Evolutionary conservation across 2,797 vertebrate genomes (phyloP), one percentile per base, ranked within the genome.

Genomic region (Hypotaenidia okinawae): DNA sequence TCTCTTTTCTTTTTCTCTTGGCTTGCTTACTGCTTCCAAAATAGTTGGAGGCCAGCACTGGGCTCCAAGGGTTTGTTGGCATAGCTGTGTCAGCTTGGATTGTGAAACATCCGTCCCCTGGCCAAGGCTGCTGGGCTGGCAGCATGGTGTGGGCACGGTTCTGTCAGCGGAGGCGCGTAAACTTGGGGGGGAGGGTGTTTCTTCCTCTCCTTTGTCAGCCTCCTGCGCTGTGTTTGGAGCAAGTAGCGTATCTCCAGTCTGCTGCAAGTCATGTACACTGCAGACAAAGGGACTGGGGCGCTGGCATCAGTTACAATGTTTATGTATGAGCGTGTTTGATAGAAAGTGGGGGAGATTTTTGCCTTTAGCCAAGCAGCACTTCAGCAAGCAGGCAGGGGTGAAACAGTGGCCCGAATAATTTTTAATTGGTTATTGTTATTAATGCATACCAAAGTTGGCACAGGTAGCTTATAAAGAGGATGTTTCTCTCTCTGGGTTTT

Each of bases 81-180:
- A 74, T 75, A 81, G 73, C 58, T 70, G 3, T 64, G 61, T 64
- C 63, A 58, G 54, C n/a, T 89, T 72, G 84, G 84, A 87, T 73
- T 87, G 88, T 77, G 67, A 79, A 25, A 79, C 39, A 24, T 28
- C 61, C 33, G 1, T 15, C 45, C 37, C 35, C 4, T 0, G 0
- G 91, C 91, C 89, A 84, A 82, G 43, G 52, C 81, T 89, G 66
- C 91, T 35, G 77, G 54, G 37, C 39, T 84, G 81, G 74, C 51
- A 64, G 32, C 0, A 0, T 2, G 3, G 33, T 58, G 17, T 0
- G 0, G 45, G 35, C 0, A 0, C 75, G 52, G 39, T 32, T 32
- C 52, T 25, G 27, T 83, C 18, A 0, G 39, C 21, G 9, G 59
- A 87, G 19, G 24, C 2, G 3, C 0, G 0, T 52, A n/a, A 86